phyloP scores from a whole-genome alignment of 2,797 vertebrate species.

The Acipenser ruthenus region DNA sequence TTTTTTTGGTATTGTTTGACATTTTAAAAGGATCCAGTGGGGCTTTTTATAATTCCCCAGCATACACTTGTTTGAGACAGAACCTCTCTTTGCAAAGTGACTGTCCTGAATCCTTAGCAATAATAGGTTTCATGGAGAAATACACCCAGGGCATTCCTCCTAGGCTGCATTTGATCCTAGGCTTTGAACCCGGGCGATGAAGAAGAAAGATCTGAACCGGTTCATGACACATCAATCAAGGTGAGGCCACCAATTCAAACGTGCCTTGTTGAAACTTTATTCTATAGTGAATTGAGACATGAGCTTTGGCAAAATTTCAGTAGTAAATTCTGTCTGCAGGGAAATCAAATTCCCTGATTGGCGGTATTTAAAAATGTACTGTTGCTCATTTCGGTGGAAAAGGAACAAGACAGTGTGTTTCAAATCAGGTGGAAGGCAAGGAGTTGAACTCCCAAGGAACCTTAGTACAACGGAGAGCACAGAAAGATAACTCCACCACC shows the following conservation, averaged over 20 bases:
- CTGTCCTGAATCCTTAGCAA: neutral
- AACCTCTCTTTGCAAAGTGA: neutral
- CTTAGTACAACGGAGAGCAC: constrained; percentile 28
- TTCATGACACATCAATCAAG: neutral
- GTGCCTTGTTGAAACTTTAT: neutral
- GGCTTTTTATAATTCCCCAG: neutral
- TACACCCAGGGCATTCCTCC: neutral
- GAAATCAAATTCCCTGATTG: constrained; percentile 25
- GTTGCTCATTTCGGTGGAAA: constrained; percentile 24
- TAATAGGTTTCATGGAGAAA: neutral
- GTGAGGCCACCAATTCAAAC: neutral
- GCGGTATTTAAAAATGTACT: constrained; percentile 18
- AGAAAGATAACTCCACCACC: constrained; percentile 44
- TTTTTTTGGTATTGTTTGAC: neutral
- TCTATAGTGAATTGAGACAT: neutral
- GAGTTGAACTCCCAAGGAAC: constrained; percentile 37
- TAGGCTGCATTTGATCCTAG: neutral
- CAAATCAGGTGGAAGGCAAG: constrained; percentile 29
- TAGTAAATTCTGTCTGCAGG: neutral
- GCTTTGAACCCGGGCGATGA: neutral
- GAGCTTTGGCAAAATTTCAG: neutral
- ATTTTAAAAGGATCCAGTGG: neutral
- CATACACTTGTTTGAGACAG: neutral
- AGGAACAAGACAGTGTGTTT: constrained; percentile 20
- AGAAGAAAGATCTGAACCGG: neutral